These are phyloP conservation scores for Struthidea cinerea DNA, from an alignment of 2,113 vertebrate species.

Conservation along the genomic window DNA sequence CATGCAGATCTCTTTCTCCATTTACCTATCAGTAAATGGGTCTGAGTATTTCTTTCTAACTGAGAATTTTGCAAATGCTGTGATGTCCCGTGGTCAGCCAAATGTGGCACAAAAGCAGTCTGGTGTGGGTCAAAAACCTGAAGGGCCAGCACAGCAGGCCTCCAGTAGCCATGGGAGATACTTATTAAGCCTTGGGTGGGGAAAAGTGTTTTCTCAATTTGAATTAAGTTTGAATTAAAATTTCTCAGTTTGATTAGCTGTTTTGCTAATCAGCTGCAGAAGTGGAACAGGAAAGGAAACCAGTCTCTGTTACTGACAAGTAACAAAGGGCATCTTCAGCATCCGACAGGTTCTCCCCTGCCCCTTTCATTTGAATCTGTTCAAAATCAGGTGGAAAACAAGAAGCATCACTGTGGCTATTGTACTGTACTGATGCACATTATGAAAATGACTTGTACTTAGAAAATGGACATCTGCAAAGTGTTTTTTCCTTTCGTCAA, in stretches of 20 bases:
- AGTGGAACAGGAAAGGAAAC: neutral
- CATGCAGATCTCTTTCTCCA: neutral
- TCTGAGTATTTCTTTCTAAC: neutral
- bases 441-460: neutral
- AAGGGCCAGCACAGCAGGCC: neutral
- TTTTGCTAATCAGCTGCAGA: slow-evolving; percentile 18
- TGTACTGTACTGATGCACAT: neutral
- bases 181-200: neutral
- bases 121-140: neutral
- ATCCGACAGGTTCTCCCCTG: neutral
- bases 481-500: neutral
- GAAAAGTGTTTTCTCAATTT: slow-evolving; percentile 17
- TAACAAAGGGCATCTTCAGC: neutral
- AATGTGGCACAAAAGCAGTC: neutral
- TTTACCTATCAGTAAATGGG: neutral
- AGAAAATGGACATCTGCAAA: neutral
- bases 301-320: neutral
- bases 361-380: neutral
- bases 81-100: neutral
- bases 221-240: neutral
- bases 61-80: neutral
- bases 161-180: neutral
- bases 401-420: neutral
- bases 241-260: slow-evolving; percentile 47
- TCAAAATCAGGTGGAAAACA: neutral